Evolutionary conservation across 2,888 invertebrate species (phyloP).

Genomic region (Tetanocera ferruginea): DNA sequence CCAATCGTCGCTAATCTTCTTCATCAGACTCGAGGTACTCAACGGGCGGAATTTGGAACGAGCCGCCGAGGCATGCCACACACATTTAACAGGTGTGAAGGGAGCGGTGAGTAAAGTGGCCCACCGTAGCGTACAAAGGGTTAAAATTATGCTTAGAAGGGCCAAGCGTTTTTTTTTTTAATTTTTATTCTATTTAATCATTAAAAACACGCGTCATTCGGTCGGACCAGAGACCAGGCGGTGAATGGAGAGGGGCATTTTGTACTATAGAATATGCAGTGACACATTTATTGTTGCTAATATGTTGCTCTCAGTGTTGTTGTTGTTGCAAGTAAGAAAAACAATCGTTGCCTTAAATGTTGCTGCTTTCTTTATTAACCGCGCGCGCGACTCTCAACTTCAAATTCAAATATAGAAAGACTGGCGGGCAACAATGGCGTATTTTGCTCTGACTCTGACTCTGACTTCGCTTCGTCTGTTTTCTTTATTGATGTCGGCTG

Average conservation of each 20-base stretch:
- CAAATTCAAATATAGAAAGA: background rate
- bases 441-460: background rate
- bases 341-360: no score
- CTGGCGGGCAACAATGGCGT: background rate
- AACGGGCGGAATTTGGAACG: no score
- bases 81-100: conserved; percentile 5
- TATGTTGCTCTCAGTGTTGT: no score
- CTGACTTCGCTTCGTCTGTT: background rate
- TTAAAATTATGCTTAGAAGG: background rate
- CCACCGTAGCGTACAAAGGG: no score
- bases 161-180: background rate
- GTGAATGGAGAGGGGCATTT: background rate
- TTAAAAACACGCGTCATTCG: background rate
- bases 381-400: background rate
- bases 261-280: background rate
- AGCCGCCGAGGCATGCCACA: background rate
- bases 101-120: background rate
- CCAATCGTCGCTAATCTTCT: background rate
- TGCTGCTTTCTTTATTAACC: no score
- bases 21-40: background rate
- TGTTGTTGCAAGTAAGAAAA: no score
- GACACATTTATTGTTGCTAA: background rate
- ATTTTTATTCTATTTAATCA: background rate
- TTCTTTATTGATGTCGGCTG: background rate
- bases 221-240: background rate